Evolutionary conservation across 2,113 vertebrate genomes (phyloP), one percentile per base, ranked within the genome.

Genomic region (Misgurnus mizolepis): DNA sequence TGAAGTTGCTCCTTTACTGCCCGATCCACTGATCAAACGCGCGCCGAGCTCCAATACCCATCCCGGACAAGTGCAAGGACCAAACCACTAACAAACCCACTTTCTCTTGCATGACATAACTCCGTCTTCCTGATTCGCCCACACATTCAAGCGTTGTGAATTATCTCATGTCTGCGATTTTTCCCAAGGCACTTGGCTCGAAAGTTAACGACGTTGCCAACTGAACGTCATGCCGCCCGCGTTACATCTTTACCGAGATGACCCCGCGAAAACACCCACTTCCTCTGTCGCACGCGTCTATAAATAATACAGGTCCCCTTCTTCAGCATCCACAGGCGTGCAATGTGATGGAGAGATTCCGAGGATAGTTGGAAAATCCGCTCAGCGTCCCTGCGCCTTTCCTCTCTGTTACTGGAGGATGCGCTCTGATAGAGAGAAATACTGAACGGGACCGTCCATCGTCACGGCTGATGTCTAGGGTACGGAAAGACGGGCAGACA

Each of bases 181-280:
- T 34, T 7, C 8, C 22, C 27, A n/a, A 40, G 45, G 27, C 56
- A 76, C 60, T 50, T 64, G 43, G 58, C 43, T 12, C 17, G 60
- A 64, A 75, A 75, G 58, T 75, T 75, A 75, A 10, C 15, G 41
- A 8, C 34, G 73, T 49, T 75, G 43, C 43, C 73, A 64, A 43
- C 45, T 50, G n/a, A 39, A 61, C 14, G 43, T 47, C 72, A 9
- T 22, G 14, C 60, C 15, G 27, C 73, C 18, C 56, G 50, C 73
- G 49, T 61, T 5, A 27, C 74, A 18, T 50, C 49, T 78, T 72
- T 41, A 58, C 17, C 50, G 50, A 39, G 49, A 72, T 53, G 53
- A 72, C 50, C 17, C 34, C 27, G 43, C 17, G 67, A 50, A 18
- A 70, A 50, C 55, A 40, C 43, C 11, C 50, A 15, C 49, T 18